Base-by-base conservation (phyloP, 2,888 invertebrate species). In the Resseliella maxima region DNA sequence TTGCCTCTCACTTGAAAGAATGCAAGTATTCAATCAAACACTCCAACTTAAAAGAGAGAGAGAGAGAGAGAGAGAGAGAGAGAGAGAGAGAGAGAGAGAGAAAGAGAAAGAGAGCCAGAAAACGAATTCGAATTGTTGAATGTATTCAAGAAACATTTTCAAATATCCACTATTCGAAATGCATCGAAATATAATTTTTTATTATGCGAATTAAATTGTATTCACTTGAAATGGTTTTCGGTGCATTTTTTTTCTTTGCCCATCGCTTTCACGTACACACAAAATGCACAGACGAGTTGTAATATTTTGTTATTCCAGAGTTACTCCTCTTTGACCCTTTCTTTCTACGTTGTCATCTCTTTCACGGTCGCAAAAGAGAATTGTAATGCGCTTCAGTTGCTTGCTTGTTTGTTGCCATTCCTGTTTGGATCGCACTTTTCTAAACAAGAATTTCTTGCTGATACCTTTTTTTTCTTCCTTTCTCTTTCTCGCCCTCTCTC, bases 131-230 rank as follows among this genome's bases (percentile, higher is more conserved):
- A 8, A 18, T 10, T 24, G 3, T 27, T 12, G 24, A 59, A 59
- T 12, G 24, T 0, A 24, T 59, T 59, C 72, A 31, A 72, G 31
- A 31, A 12, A 2, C 59, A 27, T 59, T 59, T 59, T 41, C 12
- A 41, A 41, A 8, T 41, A 41, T 12, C 46, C 46, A 50, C 18
- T 50, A 31, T 72, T 72, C 72, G 72, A 72, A 50, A 72, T 59
- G 72, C 72, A 72, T 72, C 72, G 72, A 72, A 72, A 72, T 72
- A 31, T 72, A 72, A 72, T 72, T 72, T 72, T 72, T 59, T 15
- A 72, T 31, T 72, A 31, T 72, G 31, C 72, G 72, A 72, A 72
- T 72, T 31, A 72, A 72, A 72, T 72, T 27, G 31, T 72, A 72
- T 31, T 15, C 72, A 72, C 72, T 72, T 72, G 31, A 72, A 35